Evolutionary conservation across 2,113 vertebrate species (phyloP).

Genomic region (Eulemur macaco): DNA sequence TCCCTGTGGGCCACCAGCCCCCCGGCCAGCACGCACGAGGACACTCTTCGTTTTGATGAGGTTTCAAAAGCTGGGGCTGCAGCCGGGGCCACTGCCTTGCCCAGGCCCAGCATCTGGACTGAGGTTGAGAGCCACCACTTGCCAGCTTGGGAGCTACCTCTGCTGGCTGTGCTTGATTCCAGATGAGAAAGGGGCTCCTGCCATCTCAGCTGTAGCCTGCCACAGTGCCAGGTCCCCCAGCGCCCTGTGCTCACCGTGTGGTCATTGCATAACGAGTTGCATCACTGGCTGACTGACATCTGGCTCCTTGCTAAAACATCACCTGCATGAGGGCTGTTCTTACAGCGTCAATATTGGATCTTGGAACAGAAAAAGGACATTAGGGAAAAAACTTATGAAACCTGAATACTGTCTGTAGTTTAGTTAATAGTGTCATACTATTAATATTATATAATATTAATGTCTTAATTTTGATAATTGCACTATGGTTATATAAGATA

Average conservation of each 20-base stretch:
- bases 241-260: fast-evolving
- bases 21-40: fast-evolving
- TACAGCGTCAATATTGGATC: neutral
- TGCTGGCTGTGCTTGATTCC: fast-evolving
- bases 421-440: too few relatives aligned
- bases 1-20: neutral
- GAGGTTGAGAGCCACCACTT: neutral
- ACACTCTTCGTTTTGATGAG: neutral
- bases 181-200: neutral
- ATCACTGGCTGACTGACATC: fast-evolving
- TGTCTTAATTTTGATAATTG: neutral
- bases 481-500: neutral
- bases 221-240: fast-evolving
- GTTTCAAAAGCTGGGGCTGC: neutral
- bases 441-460: too few relatives aligned
- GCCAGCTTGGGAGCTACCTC: neutral
- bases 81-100: fast-evolving
- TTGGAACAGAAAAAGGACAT: too few relatives aligned
- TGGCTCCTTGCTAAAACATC: neutral
- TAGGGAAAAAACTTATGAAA: neutral
- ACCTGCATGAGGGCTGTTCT: neutral
- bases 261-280: fast-evolving
- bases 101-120: fast-evolving
- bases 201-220: fast-evolving
- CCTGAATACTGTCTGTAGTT: neutral